Evolutionary conservation across 92 coral and sea anemone genomes (phyloP).

Genomic region (Palythoa heliodiscus): DNA sequence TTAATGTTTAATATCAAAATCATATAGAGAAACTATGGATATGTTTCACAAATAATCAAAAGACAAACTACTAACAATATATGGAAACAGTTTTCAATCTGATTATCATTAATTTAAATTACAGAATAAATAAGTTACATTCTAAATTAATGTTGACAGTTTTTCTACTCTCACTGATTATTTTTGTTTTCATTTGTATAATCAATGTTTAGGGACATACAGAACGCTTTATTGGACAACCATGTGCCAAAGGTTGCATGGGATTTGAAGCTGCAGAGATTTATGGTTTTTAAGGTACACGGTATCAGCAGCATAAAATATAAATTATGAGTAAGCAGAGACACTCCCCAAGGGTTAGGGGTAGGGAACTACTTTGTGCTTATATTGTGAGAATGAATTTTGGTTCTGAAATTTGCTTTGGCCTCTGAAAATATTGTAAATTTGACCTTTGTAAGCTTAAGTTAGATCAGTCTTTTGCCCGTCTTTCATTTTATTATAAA

Average conservation of each 20-base stretch:
- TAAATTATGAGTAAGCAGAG: neutral
- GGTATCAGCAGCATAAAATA: neutral
- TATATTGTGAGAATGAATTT: too few relatives aligned
- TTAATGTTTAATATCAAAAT: neutral
- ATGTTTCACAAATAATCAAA: neutral
- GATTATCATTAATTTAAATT: too few relatives aligned
- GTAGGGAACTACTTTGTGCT: too few relatives aligned
- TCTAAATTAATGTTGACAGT: neutral
- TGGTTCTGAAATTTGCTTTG: too few relatives aligned
- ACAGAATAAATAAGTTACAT: too few relatives aligned
- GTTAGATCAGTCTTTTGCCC: too few relatives aligned
- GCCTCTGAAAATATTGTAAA: too few relatives aligned
- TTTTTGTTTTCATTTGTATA: neutral
- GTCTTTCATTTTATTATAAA: too few relatives aligned
- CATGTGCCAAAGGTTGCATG: constrained; percentile 56
- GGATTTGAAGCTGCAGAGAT: constrained; percentile 47
- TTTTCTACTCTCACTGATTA: neutral
- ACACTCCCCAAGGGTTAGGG: too few relatives aligned
- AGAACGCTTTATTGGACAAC: constrained; percentile 80
- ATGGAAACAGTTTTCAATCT: too few relatives aligned
- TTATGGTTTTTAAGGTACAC: constrained; percentile 48
- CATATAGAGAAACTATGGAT: neutral
- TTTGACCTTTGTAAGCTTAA: too few relatives aligned
- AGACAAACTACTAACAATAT: too few relatives aligned
- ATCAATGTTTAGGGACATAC: constrained; percentile 72